Evolutionary conservation across 2,888 invertebrate genomes (phyloP).

Genomic region (Prosopocoilus inquinatus): DNA sequence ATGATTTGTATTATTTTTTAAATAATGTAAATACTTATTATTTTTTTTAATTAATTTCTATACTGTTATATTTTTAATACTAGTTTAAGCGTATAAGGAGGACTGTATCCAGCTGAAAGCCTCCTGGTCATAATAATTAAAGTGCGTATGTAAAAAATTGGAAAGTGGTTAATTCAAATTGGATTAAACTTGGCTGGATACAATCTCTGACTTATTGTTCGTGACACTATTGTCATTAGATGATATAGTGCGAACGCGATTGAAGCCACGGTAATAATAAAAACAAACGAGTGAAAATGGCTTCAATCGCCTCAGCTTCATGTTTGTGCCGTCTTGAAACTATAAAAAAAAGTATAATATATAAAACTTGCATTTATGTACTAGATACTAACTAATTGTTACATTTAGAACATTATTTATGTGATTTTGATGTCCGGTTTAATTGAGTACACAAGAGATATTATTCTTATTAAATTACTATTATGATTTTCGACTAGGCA

Average conservation of each 20-base stretch:
- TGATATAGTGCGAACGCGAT: conserved; percentile 11
- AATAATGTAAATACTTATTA: conserved; percentile 13
- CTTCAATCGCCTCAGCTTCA: conserved; percentile 35
- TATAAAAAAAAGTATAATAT: conserved; percentile 30
- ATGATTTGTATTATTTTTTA: conserved; percentile 11
- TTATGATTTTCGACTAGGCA: conserved; percentile 27
- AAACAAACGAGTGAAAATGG: background rate
- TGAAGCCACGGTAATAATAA: background rate
- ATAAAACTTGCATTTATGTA: conserved; percentile 42
- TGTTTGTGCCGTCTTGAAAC: conserved; percentile 44
- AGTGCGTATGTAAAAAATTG: no score
- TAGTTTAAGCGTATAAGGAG: background rate
- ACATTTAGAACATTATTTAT: conserved; percentile 48
- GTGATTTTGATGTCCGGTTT: conserved; percentile 44
- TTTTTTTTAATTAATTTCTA: conserved; percentile 11
- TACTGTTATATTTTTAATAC: conserved; percentile 18
- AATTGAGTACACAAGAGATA: conserved; percentile 26
- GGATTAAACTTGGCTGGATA: background rate
- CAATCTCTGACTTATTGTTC: background rate
- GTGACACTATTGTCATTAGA: conserved; percentile 3
- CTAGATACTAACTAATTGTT: conserved; percentile 45
- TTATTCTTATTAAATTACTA: conserved; percentile 18
- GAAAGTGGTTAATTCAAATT: no score
- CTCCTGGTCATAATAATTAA: no score
- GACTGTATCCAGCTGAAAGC: no score